These are phyloP conservation scores for Selenia dentaria DNA, from an alignment of 2,888 invertebrate species.

Conservation along the genomic window DNA sequence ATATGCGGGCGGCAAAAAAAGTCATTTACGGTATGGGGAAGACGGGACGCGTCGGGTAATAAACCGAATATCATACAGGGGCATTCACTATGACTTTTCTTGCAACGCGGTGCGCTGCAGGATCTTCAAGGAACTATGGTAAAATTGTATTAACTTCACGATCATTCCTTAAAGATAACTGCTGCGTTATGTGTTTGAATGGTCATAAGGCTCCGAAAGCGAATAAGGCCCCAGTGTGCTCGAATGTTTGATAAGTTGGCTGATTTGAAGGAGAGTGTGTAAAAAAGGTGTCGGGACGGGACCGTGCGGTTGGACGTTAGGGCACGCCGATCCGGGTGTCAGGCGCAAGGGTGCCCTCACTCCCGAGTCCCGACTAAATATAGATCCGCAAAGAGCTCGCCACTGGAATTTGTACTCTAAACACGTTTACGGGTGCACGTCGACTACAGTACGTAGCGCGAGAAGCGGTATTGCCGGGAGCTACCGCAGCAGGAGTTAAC, in stretches of 20 bases:
- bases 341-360: conserved; percentile 51
- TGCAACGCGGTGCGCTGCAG: too few species aligned
- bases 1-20: conserved; percentile 73
- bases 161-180: too few species aligned
- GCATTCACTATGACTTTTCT: too few species aligned
- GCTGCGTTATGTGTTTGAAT: too few species aligned
- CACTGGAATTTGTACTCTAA: conserved; percentile 65
- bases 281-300: conserved; percentile 51
- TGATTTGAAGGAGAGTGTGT: conserved; percentile 20
- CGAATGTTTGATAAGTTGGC: conserved; percentile 39
- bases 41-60: conserved; percentile 47
- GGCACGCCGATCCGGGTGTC: conserved; percentile 34
- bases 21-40: conserved; percentile 45
- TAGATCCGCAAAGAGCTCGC: conserved; percentile 57
- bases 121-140: too few species aligned
- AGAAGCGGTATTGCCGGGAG: conserved; percentile 33
- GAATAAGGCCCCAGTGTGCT: too few species aligned
- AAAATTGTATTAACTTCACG: too few species aligned
- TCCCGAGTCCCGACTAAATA: conserved; percentile 56
- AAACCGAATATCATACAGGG: conserved; percentile 67
- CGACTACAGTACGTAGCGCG: background rate
- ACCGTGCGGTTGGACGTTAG: conserved; percentile 35
- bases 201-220: too few species aligned
- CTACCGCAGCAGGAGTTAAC: conserved; percentile 22
- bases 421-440: conserved; percentile 50